Percentiles rank a stretch among this genome's conserved stretches.
These are phyloP conservation scores for Eurystomus gularis DNA, from an alignment of 2,113 vertebrate genomes.

Conservation along the genomic window DNA sequence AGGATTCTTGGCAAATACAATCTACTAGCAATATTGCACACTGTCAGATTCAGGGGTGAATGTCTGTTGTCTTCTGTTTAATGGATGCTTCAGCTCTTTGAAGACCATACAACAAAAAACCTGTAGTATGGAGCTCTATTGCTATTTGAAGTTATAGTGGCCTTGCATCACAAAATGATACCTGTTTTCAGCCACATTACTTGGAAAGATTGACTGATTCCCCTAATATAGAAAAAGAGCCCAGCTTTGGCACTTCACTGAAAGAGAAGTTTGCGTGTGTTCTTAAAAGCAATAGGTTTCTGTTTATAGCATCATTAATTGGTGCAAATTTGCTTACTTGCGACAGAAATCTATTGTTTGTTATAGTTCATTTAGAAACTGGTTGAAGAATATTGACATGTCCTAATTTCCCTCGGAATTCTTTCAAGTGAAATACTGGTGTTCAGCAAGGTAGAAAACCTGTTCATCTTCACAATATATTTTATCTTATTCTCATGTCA, in stretches of 20 bases:
- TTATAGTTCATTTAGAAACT: not conserved
- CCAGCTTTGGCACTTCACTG: not conserved
- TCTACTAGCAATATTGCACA: not conserved
- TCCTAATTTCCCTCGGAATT: not conserved
- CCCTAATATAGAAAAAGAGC: not conserved
- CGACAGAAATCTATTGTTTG: not conserved
- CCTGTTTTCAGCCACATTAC: not conserved
- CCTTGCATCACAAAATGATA: not conserved
- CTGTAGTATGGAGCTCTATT: not conserved
- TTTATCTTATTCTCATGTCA: not conserved
- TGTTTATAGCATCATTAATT: not conserved
- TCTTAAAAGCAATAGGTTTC: not conserved
- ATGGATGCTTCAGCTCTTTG: not conserved
- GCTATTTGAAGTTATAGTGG: not conserved
- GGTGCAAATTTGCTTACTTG: not conserved
- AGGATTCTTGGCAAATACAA: not conserved
- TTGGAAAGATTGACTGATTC: not conserved
- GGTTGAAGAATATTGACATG: not conserved
- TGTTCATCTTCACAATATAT: not conserved
- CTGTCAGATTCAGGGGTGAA: not conserved
- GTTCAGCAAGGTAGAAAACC: not conserved
- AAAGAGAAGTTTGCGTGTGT: not conserved
- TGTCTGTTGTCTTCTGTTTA: not conserved
- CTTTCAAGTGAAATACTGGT: not conserved
- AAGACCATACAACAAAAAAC: not conserved